Conservation (phyloP, 2,797 vertebrate genomes). For the Rhabdomys pumilio region DNA sequence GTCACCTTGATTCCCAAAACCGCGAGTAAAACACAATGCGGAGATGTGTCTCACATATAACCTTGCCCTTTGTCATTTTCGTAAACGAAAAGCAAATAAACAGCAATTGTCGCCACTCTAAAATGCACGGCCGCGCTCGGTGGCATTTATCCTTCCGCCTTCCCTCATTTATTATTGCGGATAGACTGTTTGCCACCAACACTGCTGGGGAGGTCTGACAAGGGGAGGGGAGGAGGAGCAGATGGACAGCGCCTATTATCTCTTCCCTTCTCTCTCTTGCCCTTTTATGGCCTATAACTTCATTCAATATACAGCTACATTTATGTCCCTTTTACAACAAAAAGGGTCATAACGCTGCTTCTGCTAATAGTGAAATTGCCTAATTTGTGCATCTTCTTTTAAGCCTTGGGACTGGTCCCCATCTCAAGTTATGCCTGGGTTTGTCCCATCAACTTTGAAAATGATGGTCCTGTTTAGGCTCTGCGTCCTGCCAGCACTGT, state of each 20-base stretch:
- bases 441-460: constrained; percentile 74
- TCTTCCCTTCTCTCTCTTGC: constrained; percentile 81
- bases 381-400: constrained; percentile 74
- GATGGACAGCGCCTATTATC: constrained; percentile 85
- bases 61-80: constrained; percentile 80
- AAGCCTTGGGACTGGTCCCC: constrained; percentile 68
- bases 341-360: constrained; percentile 82
- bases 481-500: neutral
- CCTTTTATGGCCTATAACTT: constrained; percentile 85
- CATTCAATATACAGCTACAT: constrained; percentile 86
- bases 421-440: constrained; percentile 47
- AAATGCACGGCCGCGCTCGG: constrained; percentile 12
- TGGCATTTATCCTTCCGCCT: constrained; percentile 68
- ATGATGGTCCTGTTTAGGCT: constrained; percentile 9
- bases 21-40: constrained; percentile 42
- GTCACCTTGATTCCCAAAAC: constrained; percentile 70
- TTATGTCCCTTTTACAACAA: constrained; percentile 85
- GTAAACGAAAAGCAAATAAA: constrained; percentile 81
- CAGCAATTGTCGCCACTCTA: constrained; percentile 74
- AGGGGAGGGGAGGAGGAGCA: constrained; percentile 77
- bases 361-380: constrained; percentile 80
- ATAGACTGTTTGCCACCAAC: constrained; percentile 76
- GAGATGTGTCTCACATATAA: constrained; percentile 66
- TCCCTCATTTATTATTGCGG: constrained; percentile 69
- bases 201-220: constrained; percentile 72